Evolutionary conservation across 2,888 invertebrate species (phyloP), one percentile per base, ranked within the genome.

Genomic region (Apotomis betuletana): DNA sequence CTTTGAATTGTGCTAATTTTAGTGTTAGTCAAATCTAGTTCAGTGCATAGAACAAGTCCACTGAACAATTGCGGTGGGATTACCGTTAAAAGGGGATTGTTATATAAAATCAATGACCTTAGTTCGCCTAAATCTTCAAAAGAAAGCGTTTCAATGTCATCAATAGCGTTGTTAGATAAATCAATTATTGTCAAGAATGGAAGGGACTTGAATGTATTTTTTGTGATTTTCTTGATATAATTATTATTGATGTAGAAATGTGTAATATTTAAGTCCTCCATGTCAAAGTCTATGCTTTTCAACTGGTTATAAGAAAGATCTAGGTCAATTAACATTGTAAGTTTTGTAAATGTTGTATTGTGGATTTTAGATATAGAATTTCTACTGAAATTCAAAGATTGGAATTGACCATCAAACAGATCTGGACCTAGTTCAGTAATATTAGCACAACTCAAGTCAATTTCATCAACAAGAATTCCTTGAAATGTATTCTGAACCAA

Each of bases 271-370:
- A 72, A 58, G 5, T 38, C 46, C 5, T 58, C 10, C 36, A 59
- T 59, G 36, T 58, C 58, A 59, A 72, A 72, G 6, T 54, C 72
- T 13, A 72, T 54, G 44, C 52, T 12, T 46, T 58, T 27, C 27
- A 72, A 49, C 15, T 54, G 62, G 38, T 72, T 72, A 44, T 68
- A 52, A 12, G 72, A 72, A 0, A 72, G 63, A 63, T 72, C 72
- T 12, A 72, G 38, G 41, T 51, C 58, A 5, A 12, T 49, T 4
- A 72, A 13, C 58, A 58, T 44, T 13, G 58, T 51, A n/a, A 72
- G 67, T 27, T 71, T 59, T 9, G 12, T 68, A 38, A 72, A 72
- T 15, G 72, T 59, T 0, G 44, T 72, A 8, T 63, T 68, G 44
- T 72, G 44, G 62, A 72, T 63, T 63, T 68, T 68, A 46, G 13